Conservation (phyloP, 2,113 vertebrate species). For the Trematomus loennbergii region DNA sequence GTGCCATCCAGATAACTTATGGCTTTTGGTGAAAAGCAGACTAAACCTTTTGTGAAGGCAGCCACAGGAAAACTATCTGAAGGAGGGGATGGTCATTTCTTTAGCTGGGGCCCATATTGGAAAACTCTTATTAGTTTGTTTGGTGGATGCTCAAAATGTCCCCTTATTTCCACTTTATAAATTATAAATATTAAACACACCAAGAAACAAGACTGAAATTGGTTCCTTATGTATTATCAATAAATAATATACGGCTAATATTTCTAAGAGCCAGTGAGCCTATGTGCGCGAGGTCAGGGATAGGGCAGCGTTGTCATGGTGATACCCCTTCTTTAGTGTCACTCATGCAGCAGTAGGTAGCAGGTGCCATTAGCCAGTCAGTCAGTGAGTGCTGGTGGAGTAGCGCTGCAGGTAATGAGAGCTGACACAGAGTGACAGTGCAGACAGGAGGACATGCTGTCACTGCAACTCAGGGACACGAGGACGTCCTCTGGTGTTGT, state of each 20-base stretch:
- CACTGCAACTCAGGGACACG: conserved; percentile 53
- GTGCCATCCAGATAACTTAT: conserved; percentile 33
- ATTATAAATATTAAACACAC: conserved; percentile 19
- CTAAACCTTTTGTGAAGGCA: conserved; percentile 39
- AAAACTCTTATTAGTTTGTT: neutral
- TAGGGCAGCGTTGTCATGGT: conserved; percentile 1
- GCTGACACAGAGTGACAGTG: conserved; percentile 69
- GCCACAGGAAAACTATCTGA: neutral
- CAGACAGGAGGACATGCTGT: conserved; percentile 71
- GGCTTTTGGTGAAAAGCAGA: conserved; percentile 24
- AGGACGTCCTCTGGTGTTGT: conserved; percentile 72
- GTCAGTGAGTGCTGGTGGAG: conserved; percentile 36
- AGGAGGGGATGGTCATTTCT: conserved; percentile 21
- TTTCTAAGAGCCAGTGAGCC: conserved; percentile 8
- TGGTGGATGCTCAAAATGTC: neutral
- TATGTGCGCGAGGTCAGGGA: conserved; percentile 32
- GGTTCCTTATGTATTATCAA: conserved; percentile 3
- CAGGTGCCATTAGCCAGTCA: conserved; percentile 50
- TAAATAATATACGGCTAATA: conserved; percentile 23
- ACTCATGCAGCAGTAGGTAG: conserved; percentile 37
- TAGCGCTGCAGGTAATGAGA: conserved; percentile 69
- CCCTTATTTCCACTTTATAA: neutral
- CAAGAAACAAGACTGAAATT: conserved; percentile 12
- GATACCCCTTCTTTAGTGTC: conserved; percentile 4
- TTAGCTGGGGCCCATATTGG: neutral